A percentile compares a stretch with the other conserved stretches of the same genome.
Conservation (phyloP, 2,888 invertebrate species). For the Cremastinae sp. region DNA sequence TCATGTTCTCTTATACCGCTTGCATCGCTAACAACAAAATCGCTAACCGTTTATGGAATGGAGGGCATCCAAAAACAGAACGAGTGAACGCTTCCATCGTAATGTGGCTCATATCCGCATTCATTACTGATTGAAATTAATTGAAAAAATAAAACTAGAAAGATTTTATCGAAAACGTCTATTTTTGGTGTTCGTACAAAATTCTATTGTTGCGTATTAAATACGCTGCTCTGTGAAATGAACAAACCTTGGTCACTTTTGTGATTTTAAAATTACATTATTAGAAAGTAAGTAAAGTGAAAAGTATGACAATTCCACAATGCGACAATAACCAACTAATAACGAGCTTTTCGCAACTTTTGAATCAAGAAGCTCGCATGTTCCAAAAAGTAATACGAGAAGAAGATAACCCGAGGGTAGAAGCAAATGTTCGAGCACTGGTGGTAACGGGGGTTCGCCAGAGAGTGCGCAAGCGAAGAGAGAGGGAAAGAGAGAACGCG, state of each 20-base stretch:
- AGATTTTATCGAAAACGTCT: constrained; percentile 43
- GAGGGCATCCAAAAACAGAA: constrained; percentile 55
- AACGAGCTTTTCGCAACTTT: constrained; percentile 19
- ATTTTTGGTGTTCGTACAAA: too few relatives aligned
- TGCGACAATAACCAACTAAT: constrained; percentile 37
- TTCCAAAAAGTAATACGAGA: constrained; percentile 19
- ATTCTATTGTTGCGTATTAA: too few relatives aligned
- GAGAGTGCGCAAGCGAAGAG: background rate
- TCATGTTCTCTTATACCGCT: constrained; percentile 37
- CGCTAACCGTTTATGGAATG: constrained; percentile 46
- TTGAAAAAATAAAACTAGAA: constrained; percentile 49
- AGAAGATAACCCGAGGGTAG: constrained; percentile 13
- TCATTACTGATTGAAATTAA: constrained; percentile 43
- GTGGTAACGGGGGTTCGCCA: constrained; percentile 7
- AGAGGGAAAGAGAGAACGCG: constrained; percentile 6
- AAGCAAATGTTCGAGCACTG: constrained; percentile 3
- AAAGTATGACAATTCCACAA: background rate
- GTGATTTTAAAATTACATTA: background rate
- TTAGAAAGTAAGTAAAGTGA: background rate
- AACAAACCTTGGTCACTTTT: too few relatives aligned
- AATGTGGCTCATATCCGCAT: constrained; percentile 31
- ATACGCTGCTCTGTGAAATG: too few relatives aligned
- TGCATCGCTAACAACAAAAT: constrained; percentile 12
- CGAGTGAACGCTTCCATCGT: constrained; percentile 41
- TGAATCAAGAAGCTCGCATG: constrained; percentile 29